These are phyloP conservation scores for Acropternis orthonyx DNA, from an alignment of 2,797 vertebrate genomes.

Conservation along the genomic window DNA sequence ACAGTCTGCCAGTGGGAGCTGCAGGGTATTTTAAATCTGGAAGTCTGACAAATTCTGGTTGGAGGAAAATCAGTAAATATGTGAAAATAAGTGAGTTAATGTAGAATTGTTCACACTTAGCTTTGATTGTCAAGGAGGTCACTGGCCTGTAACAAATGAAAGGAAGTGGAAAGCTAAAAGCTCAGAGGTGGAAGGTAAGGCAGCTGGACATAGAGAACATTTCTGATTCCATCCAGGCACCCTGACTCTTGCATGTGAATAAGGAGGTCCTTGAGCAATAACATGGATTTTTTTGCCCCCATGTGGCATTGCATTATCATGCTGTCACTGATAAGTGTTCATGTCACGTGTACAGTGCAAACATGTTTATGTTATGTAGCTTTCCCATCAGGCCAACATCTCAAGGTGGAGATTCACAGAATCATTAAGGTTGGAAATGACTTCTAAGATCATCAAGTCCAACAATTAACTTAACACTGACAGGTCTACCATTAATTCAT, in stretches of 20 bases:
- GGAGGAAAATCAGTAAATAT: neutral
- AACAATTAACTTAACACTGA: no score
- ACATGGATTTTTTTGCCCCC: neutral
- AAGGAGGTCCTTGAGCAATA: neutral
- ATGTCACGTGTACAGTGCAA: accelerated
- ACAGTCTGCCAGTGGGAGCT: neutral
- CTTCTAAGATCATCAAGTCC: neutral
- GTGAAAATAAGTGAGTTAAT: neutral
- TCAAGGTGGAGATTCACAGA: neutral
- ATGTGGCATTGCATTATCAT: no score
- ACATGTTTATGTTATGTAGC: accelerated
- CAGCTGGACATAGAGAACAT: neutral
- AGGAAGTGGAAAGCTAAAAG: neutral
- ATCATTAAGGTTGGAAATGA: neutral
- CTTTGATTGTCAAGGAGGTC: neutral
- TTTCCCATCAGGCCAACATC: neutral
- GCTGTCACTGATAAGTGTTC: neutral
- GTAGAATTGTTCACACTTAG: neutral
- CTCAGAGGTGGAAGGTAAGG: neutral
- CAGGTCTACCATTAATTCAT: neutral
- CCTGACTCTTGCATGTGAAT: neutral
- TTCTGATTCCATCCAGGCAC: neutral
- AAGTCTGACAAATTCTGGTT: neutral
- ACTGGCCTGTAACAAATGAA: neutral
- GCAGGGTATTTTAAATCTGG: neutral